These are phyloP conservation scores for Hipparchia semele DNA, from an alignment of 2,888 invertebrate genomes.

Conservation along the genomic window DNA sequence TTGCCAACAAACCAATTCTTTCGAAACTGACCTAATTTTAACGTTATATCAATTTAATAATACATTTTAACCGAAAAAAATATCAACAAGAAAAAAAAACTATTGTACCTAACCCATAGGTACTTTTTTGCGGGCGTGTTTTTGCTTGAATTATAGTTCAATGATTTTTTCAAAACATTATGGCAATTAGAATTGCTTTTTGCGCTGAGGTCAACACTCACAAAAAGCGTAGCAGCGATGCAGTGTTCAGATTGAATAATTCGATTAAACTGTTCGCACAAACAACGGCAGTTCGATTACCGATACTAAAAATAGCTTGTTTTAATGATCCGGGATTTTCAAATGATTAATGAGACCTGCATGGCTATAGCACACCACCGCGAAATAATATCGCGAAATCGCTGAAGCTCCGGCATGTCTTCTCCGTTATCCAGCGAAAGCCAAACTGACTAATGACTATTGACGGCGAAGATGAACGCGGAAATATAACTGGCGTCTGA, in stretches of 20 bases:
- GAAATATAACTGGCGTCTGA: too few species aligned
- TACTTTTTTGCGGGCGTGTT: not conserved
- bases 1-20: not conserved
- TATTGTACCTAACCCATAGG: conserved; percentile 2
- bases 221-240: conserved; percentile 33
- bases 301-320: conserved; percentile 24
- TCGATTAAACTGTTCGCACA: conserved; percentile 34
- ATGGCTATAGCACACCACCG: too few species aligned
- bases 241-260: conserved; percentile 37
- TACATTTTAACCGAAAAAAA: not conserved
- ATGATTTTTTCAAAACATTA: conserved; percentile 15
- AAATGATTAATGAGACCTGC: too few species aligned
- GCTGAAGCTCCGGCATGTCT: too few species aligned
- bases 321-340: conserved; percentile 19
- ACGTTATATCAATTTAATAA: too few species aligned
- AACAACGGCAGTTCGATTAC: conserved; percentile 32
- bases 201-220: conserved; percentile 33
- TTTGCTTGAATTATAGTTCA: conserved; percentile 17
- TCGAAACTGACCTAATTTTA: not conserved
- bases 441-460: too few species aligned
- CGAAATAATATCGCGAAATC: too few species aligned
- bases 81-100: not conserved
- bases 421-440: too few species aligned
- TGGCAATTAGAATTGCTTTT: conserved; percentile 24
- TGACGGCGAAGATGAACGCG: too few species aligned